Evolutionary conservation across 2,888 invertebrate genomes (phyloP).

Genomic region (Sinohyriopsis cumingii): DNA sequence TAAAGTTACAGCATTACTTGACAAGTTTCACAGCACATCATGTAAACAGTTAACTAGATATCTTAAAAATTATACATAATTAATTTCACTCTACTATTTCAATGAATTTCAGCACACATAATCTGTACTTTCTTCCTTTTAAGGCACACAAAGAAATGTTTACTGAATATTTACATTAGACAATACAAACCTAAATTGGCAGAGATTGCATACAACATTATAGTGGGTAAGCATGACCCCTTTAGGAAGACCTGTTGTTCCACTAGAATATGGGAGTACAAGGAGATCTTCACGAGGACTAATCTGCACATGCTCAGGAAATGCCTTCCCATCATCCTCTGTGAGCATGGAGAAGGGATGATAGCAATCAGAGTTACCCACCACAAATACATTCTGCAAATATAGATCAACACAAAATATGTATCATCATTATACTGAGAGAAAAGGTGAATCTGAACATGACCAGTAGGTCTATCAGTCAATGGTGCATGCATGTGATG

Average conservation of each 20-base stretch:
- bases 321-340: slow-evolving; percentile 66
- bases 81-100: no score
- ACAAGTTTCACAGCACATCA: no score
- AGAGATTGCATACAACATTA: slow-evolving; percentile 63
- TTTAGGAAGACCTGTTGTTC: slow-evolving; percentile 83
- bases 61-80: no score
- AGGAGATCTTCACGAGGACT: slow-evolving; percentile 77
- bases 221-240: slow-evolving; percentile 69
- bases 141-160: neutral
- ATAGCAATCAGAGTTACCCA: slow-evolving; percentile 62
- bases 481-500: no score
- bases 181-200: slow-evolving; percentile 58
- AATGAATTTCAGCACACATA: neutral
- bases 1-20: no score
- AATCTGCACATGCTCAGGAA: slow-evolving; percentile 58
- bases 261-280: slow-evolving; percentile 87
- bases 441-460: neutral
- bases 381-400: slow-evolving; percentile 56
- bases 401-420: neutral
- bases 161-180: neutral
- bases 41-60: no score
- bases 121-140: neutral
- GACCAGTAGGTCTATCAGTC: no score
- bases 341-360: slow-evolving; percentile 57
- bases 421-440: neutral